Evolutionary conservation across 2,888 invertebrate genomes (phyloP).

Genomic region (Tineola bisselliella): DNA sequence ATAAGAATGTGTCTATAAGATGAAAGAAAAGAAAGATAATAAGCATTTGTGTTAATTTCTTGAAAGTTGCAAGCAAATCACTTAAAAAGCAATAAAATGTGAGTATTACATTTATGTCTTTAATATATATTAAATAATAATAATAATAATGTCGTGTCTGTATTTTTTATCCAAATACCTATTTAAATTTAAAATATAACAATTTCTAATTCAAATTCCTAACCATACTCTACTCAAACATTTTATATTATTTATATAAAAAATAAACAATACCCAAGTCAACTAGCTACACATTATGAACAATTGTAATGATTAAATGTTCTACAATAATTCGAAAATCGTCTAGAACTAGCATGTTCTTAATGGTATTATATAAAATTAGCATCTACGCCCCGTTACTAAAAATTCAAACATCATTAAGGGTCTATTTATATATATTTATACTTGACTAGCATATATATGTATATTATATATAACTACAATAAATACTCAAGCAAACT

Average conservation of each 20-base stretch:
- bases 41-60: not conserved
- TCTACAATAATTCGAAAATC: constrained; percentile 2
- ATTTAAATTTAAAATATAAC: not conserved
- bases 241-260: not conserved
- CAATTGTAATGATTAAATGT: not conserved
- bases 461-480: not conserved
- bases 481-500: not conserved
- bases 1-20: not conserved
- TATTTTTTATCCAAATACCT: not conserved
- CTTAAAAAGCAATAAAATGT: not conserved
- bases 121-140: not conserved
- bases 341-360: constrained; percentile 11
- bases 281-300: constrained; percentile 1
- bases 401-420: constrained; percentile 30
- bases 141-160: not conserved
- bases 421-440: not conserved
- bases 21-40: not conserved
- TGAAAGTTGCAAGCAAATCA: not conserved
- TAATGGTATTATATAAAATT: constrained; percentile 23
- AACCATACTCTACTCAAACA: constrained; percentile 4
- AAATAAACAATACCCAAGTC: constrained; percentile 5
- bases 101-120: not conserved
- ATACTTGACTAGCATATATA: constrained; percentile 6
- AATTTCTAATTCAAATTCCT: not conserved
- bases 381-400: constrained; percentile 68